Evolutionary conservation across 2,113 vertebrate genomes (phyloP), one percentile per base, ranked within the genome.

Genomic region (Gobio gobio): DNA sequence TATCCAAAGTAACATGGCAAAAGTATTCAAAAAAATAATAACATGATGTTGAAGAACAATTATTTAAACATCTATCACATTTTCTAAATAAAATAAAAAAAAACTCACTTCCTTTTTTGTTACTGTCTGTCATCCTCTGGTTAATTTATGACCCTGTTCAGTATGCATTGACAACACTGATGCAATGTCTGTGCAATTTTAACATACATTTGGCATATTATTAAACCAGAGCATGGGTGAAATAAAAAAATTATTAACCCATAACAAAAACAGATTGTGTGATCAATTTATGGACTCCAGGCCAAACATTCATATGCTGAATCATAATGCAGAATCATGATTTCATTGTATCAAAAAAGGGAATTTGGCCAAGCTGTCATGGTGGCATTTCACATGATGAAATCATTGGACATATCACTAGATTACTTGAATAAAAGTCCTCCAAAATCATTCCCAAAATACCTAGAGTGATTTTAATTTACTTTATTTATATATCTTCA

Each of bases 171-270:
- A 51, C 43, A 51, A 51, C 73, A 18, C 73, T 75, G 73, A 75
- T 49, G 73, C 73, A 75, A 75, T 51, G 45, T 51, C 45, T 20
- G 24, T 75, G 47, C 14, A 75, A 75, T 75, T 75, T 75, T 75
- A 75, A 75, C 47, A 54, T 76, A 20, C 16, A 76, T 76, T 54
- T 54, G 70, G 14, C 73, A 54, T 51, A 51, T 76, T 49, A 54
- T 76, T 76, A 76, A 76, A 51, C 66, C 66, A 40, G 33, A 18
- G 64, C 45, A 51, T 24, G 14, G 8, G 47, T 18, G 26, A 75
- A 51, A 29, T 26, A 51, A 16, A 18, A 26, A 16, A 33, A 26
- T 10, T 5, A 29, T 51, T 75, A 18, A 26, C 12, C 2, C n/a
- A 47, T 45, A 45, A 14, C 43, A 24, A 20, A 22, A 26, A 54